Base-by-base conservation (phyloP, 2,888 invertebrate genomes). In the Tanytarsus gracilentus region DNA sequence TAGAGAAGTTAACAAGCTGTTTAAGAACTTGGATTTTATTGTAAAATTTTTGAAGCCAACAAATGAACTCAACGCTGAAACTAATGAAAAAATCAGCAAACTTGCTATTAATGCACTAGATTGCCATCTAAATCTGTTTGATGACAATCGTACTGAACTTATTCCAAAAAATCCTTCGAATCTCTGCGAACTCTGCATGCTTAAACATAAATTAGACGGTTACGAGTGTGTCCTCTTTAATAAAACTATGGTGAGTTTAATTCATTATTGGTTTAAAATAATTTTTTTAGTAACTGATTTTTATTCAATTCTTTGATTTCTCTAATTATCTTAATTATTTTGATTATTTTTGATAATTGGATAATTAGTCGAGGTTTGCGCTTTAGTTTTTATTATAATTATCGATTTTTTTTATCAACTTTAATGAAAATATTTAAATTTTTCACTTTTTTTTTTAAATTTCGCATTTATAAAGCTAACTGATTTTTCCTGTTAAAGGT, bases 211-310 rank as follows among this genome's bases (percentile, higher is more conserved):
- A 4, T 65, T 81, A 29, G 74, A 76, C 64, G 65, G 70, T 7
- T 80, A 78, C 61, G 81, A 82, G 66, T 72, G 74, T 23, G 70
- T 78, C 61, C 70, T 86, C 49, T 85, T 83, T 68, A 75, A 75
- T 61, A 72, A 75, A 44, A 68, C 69, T 7, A 63, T 71, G 11
- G 71, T n/a, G n/a, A n/a, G n/a, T n/a, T n/a, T n/a, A n/a, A n/a
- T n/a, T n/a, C n/a, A n/a, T n/a, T n/a, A n/a, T n/a, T n/a, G n/a
- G n/a, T n/a, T n/a, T n/a, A n/a, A n/a, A n/a, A n/a, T n/a, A n/a
- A n/a, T n/a, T n/a, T n/a, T n/a, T n/a, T n/a, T n/a, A n/a, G n/a
- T n/a, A n/a, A n/a, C n/a, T n/a, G n/a, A n/a, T n/a, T n/a, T n/a
- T n/a, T n/a, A n/a, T n/a, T n/a, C n/a, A n/a, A n/a, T n/a, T n/a